These are phyloP conservation scores for Dinothrombium tinctorium DNA, from an alignment of 1,140 invertebrate species.

Conservation along the genomic window DNA sequence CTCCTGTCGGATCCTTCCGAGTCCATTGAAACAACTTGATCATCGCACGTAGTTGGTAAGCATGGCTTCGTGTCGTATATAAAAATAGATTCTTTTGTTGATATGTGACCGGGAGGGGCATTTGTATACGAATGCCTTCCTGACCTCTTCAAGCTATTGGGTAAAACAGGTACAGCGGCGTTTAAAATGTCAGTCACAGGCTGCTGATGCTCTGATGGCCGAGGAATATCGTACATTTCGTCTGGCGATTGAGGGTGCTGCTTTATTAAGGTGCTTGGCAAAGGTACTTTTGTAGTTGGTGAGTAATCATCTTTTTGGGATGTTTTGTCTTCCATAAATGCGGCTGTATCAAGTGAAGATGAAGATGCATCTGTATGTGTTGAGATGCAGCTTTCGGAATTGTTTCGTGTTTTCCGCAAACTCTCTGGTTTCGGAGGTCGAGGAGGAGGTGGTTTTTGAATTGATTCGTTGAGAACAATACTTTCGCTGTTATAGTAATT, in stretches of 20 bases:
- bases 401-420: constrained; percentile 9
- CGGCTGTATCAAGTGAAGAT: neutral
- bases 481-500: too few relatives aligned
- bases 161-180: constrained; percentile 10
- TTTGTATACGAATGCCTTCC: constrained; percentile 42
- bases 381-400: constrained; percentile 4
- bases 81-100: constrained; percentile 13
- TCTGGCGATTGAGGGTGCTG: constrained; percentile 21
- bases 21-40: constrained; percentile 15
- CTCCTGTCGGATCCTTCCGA: constrained; percentile 11
- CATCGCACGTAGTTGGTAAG: constrained; percentile 18
- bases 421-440: constrained; percentile 14
- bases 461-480: too few relatives aligned
- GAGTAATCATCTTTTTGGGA: neutral
- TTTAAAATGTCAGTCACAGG: constrained; percentile 12
- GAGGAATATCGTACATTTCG: constrained; percentile 45
- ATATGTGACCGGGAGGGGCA: constrained; percentile 25
- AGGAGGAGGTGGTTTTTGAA: constrained; percentile 11
- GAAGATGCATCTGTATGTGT: neutral
- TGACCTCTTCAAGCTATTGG: constrained; percentile 12
- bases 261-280: neutral
- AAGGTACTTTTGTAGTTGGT: neutral
- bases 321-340: neutral
- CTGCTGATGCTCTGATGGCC: constrained; percentile 28
- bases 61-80: constrained; percentile 13